Evolutionary conservation across 2,113 vertebrate species (phyloP).

Genomic region (Mastomys natalensis): DNA sequence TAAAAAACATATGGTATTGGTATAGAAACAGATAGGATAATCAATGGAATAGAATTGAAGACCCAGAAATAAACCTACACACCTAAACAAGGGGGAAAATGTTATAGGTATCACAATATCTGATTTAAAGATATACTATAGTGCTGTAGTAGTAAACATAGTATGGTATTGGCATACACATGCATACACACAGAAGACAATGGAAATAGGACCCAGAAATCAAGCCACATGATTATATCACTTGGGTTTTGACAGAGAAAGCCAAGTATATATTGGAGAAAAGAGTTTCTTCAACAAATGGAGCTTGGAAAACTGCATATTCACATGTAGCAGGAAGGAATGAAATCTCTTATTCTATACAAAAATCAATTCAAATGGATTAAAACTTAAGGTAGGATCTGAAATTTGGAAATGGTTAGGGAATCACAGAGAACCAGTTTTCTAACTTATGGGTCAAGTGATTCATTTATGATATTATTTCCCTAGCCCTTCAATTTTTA

Average conservation of each 20-base stretch:
- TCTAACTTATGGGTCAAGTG: not conserved
- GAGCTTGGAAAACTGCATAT: not conserved
- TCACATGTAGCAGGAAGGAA: not conserved
- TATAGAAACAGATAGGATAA: too few species aligned
- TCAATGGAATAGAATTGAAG: too few species aligned
- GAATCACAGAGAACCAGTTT: not conserved
- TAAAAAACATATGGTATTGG: too few species aligned
- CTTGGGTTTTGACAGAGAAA: not conserved
- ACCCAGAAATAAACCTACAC: too few species aligned
- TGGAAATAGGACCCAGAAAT: too few species aligned
- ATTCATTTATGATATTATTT: not conserved
- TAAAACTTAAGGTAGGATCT: not conserved
- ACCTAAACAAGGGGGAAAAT: not conserved
- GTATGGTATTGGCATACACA: not conserved
- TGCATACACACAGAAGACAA: not conserved
- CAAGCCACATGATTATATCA: not conserved
- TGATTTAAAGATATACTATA: not conserved
- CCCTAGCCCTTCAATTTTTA: not conserved
- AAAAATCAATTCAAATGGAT: not conserved
- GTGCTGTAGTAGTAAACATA: not conserved
- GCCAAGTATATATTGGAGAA: not conserved
- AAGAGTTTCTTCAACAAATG: not conserved
- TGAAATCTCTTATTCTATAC: not conserved
- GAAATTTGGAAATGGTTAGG: not conserved
- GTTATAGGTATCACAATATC: not conserved